Evolutionary conservation across 2,888 invertebrate species (phyloP).

Genomic region (Pollenia griseotomentosa): DNA sequence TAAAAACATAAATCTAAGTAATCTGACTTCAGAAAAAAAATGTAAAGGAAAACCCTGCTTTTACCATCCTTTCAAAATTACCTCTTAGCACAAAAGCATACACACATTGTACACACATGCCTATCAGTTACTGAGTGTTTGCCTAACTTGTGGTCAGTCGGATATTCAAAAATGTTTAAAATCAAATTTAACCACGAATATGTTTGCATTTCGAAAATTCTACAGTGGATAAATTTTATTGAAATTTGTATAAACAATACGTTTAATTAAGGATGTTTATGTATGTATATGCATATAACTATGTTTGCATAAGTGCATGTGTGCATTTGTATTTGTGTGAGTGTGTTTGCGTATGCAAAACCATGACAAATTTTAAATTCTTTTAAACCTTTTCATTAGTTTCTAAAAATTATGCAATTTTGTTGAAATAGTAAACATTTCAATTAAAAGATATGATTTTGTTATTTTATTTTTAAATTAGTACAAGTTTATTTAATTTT

Average conservation of each 20-base stretch:
- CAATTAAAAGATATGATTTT: not conserved
- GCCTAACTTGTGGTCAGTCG: conserved; percentile 44
- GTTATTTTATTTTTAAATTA: too few species aligned
- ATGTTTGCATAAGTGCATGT: not conserved
- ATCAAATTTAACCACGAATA: conserved; percentile 49
- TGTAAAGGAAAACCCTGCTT: too few species aligned
- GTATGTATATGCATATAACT: not conserved
- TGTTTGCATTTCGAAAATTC: conserved; percentile 43
- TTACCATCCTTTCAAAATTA: not conserved
- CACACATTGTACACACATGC: not conserved
- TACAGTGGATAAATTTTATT: conserved; percentile 52
- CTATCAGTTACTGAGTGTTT: conserved; percentile 48
- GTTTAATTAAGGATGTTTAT: conserved; percentile 51
- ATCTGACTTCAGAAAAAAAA: too few species aligned
- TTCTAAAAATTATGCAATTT: not conserved
- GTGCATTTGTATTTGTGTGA: not conserved
- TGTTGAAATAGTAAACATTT: not conserved
- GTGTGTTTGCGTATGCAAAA: conserved; percentile 9
- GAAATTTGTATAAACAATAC: conserved; percentile 53
- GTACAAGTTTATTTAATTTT: too few species aligned
- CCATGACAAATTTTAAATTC: conserved; percentile 36
- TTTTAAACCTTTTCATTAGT: conserved; percentile 21
- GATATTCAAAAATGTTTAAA: conserved; percentile 43
- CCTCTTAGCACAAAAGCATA: not conserved
- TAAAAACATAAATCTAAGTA: too few species aligned